Evolutionary conservation across 2,113 vertebrate genomes (phyloP).

Genomic region (rabbit (Oryctolagus cuniculus)): mOryCun1.1 NC_091433.1:142404001-142404500

Average conservation of each 20-base stretch:
- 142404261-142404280: neutral
- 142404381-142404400: neutral
- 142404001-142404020: neutral
- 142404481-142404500: neutral
- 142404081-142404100: too few relatives aligned
- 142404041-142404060: too few relatives aligned
- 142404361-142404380: neutral
- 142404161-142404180: neutral
- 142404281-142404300: constrained; percentile 49
- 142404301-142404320: neutral
- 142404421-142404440: neutral
- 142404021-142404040: too few relatives aligned
- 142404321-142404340: constrained; percentile 15
- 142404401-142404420: neutral
- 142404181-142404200: constrained; percentile 3
- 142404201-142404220: constrained; percentile 34
- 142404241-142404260: neutral
- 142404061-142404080: too few relatives aligned
- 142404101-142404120: too few relatives aligned
- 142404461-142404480: neutral
- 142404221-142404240: neutral
- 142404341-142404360: neutral
- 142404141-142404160: neutral
- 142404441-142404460: neutral
- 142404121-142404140: neutral